These are phyloP conservation scores for Rallus crepitans DNA, from an alignment of 2,797 vertebrate genomes.

Conservation along the genomic window DNA sequence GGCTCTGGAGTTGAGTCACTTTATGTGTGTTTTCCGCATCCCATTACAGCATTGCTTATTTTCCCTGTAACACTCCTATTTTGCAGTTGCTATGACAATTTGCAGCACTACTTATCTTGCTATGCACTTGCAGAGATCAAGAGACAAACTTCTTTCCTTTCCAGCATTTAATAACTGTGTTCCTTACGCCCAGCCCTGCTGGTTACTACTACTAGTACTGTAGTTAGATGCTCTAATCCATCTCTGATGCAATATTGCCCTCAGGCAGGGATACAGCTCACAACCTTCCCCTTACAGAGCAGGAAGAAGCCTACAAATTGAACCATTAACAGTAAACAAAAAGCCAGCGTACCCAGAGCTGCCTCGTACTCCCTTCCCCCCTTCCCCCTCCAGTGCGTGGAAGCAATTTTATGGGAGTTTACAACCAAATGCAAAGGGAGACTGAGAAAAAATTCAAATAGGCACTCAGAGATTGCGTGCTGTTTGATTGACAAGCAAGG, in stretches of 20 bases:
- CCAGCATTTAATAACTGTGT: not conserved
- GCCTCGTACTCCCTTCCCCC: not conserved
- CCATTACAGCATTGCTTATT: conserved; percentile 9
- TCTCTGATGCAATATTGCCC: not conserved
- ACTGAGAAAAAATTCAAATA: not conserved
- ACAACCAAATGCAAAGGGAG: not conserved
- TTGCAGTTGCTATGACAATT: conserved; percentile 46
- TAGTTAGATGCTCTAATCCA: not conserved
- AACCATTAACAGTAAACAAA: not conserved
- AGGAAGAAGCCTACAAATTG: not conserved
- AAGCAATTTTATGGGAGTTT: conserved; percentile 9
- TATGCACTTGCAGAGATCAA: not conserved
- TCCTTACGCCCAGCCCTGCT: not conserved
- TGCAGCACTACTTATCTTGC: not conserved
- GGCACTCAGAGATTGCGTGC: fast-evolving
- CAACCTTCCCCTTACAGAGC: not conserved
- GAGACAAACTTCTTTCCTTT: not conserved
- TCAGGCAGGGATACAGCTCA: not conserved
- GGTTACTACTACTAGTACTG: not conserved
- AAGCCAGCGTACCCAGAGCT: not conserved
- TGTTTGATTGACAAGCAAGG: not conserved
- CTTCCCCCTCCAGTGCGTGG: not conserved
- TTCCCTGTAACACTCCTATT: not conserved
- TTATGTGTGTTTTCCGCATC: not conserved
- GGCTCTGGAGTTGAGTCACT: not conserved